phyloP scores from a whole-genome alignment of 2,888 invertebrate species.

The Scelioninae gen. 1 region DNA sequence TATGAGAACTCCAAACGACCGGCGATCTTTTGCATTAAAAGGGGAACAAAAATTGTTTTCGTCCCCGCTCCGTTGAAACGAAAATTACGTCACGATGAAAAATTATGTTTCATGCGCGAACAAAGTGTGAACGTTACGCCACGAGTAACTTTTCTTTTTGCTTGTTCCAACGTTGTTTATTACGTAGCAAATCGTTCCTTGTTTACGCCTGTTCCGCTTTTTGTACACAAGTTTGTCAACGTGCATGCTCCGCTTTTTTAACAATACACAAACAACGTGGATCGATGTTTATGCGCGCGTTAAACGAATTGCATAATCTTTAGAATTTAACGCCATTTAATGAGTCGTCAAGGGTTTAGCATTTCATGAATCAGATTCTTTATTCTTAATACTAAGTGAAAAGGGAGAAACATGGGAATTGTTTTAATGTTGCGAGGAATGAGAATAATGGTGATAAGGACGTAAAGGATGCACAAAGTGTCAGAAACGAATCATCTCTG shows the following conservation, averaged over 20 bases:
- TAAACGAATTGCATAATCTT: slow-evolving; percentile 3
- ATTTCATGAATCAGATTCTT: no score
- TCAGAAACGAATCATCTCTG: slow-evolving; percentile 42
- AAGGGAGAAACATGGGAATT: slow-evolving; percentile 28
- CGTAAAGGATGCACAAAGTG: slow-evolving; percentile 56
- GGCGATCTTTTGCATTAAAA: slow-evolving; percentile 37
- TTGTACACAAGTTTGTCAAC: background rate
- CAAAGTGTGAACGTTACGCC: no score
- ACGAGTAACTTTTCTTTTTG: slow-evolving; percentile 8
- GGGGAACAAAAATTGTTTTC: slow-evolving; percentile 20
- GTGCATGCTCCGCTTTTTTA: background rate
- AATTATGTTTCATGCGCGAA: slow-evolving; percentile 46
- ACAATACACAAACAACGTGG: no score
- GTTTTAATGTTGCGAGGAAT: slow-evolving; percentile 28
- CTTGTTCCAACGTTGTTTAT: slow-evolving; percentile 21
- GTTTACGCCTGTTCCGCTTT: slow-evolving; percentile 31
- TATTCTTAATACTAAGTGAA: no score
- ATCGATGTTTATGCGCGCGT: background rate
- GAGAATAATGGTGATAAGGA: slow-evolving; percentile 38
- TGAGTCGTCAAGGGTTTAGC: background rate
- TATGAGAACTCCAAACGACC: no score
- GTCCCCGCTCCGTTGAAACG: slow-evolving; percentile 4
- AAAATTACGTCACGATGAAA: slow-evolving; percentile 63
- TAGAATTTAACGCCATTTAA: background rate
- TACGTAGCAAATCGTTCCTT: slow-evolving; percentile 35